Base-by-base conservation (phyloP, 1,140 invertebrate genomes). In the Musca domestica region DNA sequence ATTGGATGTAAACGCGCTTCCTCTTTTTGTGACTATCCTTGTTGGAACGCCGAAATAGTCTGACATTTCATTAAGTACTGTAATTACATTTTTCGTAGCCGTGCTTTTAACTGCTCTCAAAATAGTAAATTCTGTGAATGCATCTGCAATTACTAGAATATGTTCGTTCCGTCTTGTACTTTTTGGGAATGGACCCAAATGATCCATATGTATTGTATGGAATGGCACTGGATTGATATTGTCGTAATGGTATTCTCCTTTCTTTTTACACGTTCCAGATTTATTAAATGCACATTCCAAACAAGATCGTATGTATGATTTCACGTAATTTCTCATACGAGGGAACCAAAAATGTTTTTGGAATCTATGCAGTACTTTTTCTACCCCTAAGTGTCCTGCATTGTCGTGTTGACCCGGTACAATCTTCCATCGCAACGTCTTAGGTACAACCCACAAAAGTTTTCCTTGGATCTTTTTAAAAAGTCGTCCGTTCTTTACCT, bases 1-100 rank as follows among this genome's bases (percentile, higher is more conserved):
- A 74, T 71, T 0, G 5, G 74, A 69, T 0, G 74, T 77, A 64
- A 81, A 82, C 7, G 72, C 64, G 19, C 71, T 74, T 9, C 80
- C 80, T 64, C 74, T 56, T 30, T 84, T 82, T 0, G 69, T 73
- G 2, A 81, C 71, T 25, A 84, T 74, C 9, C 74, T 41, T 12
- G 49, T 64, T 0, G 77, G 73, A 6, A 46, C 41, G 4, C 69
- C 69, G 17, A 52, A 47, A 20, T 64, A 64, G n/a, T 23, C 56
- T 4, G 17, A 51, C 3, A 70, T 20, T 30, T 70, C 65, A 10
- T 67, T 17, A 2, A 70, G 19, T 5, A 67, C 1, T 58, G 52
- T 48, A 47, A 75, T 22, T 17, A 70, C 52, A 58, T 67, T 67
- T 65, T 67, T 66, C 1, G 73, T 72, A 58, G 74, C 71, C 22